phyloP scores from a whole-genome alignment of 2,888 invertebrate species.

The Drosophila affinis region DNA sequence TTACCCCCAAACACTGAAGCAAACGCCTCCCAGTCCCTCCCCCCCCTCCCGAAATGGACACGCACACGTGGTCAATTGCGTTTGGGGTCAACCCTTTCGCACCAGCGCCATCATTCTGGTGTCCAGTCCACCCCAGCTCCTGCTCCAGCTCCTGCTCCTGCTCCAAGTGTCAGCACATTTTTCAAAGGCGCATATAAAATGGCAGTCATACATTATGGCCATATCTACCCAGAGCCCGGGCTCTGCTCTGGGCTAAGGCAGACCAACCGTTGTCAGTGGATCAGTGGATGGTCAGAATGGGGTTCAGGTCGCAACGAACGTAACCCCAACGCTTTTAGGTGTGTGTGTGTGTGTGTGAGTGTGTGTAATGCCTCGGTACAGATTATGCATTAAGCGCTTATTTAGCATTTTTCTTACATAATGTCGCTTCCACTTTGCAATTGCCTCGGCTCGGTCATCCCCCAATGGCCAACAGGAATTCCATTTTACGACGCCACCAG shows the following conservation, averaged over 20 bases:
- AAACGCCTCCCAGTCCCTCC: slow-evolving; percentile 22
- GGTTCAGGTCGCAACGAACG: slow-evolving; percentile 8
- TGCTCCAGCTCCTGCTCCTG: slow-evolving; percentile 34
- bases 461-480: slow-evolving; percentile 19
- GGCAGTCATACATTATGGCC: slow-evolving; percentile 79
- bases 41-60: slow-evolving; percentile 53
- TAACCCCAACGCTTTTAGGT: slow-evolving; percentile 35
- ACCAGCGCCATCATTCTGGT: slow-evolving; percentile 73
- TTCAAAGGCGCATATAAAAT: slow-evolving; percentile 75
- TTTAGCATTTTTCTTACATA: slow-evolving; percentile 77
- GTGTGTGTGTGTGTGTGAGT: slow-evolving; percentile 35
- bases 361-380: slow-evolving; percentile 56
- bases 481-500: slow-evolving; percentile 7
- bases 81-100: slow-evolving; percentile 80
- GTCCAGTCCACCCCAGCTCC: slow-evolving; percentile 26
- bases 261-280: slow-evolving; percentile 40
- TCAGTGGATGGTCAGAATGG: slow-evolving; percentile 11
- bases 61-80: slow-evolving; percentile 80
- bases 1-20: slow-evolving; percentile 39
- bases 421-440: slow-evolving; percentile 61
- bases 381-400: slow-evolving; percentile 81
- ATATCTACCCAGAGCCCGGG: slow-evolving; percentile 63
- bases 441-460: slow-evolving; percentile 45
- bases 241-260: slow-evolving; percentile 23
- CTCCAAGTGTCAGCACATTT: slow-evolving; percentile 79